These are phyloP conservation scores for Ameiurus melas DNA, from an alignment of 2,113 vertebrate species.

Conservation along the genomic window DNA sequence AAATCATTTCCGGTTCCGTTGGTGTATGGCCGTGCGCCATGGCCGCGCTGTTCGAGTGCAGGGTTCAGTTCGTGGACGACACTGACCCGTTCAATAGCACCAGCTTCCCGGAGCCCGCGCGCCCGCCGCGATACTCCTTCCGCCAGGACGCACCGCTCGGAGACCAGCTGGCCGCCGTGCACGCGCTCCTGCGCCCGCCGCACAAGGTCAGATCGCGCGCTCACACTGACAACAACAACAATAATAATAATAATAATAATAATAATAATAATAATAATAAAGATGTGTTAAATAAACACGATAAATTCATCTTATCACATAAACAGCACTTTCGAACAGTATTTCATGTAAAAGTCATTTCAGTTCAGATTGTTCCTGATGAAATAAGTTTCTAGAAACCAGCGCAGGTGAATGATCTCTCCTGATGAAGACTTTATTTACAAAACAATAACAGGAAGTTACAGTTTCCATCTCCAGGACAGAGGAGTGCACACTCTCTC, in stretches of 20 bases:
- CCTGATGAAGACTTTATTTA: too few species aligned
- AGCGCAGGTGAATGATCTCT: too few species aligned
- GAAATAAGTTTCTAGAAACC: background rate
- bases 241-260: background rate
- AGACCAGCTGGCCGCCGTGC: conserved; percentile 86
- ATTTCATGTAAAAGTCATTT: background rate
- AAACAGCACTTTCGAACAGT: background rate
- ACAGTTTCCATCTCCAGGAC: background rate
- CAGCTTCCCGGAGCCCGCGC: conserved; percentile 88
- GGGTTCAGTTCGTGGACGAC: conserved; percentile 94
- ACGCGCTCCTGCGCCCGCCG: conserved; percentile 86
- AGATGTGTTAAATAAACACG: background rate
- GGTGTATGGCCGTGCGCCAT: conserved; percentile 70
- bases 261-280: background rate
- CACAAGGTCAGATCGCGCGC: conserved; percentile 80
- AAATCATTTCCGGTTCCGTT: background rate
- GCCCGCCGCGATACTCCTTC: conserved; percentile 87
- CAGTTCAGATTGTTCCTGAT: background rate
- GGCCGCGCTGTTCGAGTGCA: conserved; percentile 86
- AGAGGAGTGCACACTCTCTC: background rate
- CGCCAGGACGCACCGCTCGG: conserved; percentile 86
- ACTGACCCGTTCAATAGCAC: conserved; percentile 96
- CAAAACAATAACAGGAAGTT: background rate
- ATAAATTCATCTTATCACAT: background rate
- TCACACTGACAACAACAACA: background rate